Evolutionary conservation across 2,113 vertebrate genomes (phyloP).

Genomic region (Bos indicus): DNA sequence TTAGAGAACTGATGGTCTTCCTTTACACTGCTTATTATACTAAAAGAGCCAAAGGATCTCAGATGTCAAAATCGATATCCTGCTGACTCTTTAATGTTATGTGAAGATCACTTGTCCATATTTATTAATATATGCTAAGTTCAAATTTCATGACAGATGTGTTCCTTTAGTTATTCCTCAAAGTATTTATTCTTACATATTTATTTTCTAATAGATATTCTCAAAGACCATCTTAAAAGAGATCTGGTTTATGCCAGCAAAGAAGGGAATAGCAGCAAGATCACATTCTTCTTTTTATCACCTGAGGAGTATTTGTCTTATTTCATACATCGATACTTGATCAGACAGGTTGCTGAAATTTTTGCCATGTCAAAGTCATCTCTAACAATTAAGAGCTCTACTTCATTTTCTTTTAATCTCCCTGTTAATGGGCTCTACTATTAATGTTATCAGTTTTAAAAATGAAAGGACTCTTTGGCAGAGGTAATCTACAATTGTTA

Average conservation of each 20-base stretch:
- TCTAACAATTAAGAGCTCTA: conserved; percentile 41
- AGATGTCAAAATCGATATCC: neutral
- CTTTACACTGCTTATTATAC: neutral
- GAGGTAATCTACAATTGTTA: neutral
- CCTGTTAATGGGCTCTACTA: neutral
- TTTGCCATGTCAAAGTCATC: conserved; percentile 61
- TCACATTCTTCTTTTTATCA: conserved; percentile 75
- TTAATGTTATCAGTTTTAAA: neutral
- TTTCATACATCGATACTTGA: conserved; percentile 74
- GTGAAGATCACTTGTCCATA: neutral
- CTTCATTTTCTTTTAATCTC: conserved; percentile 59
- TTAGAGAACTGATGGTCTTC: conserved; percentile 1
- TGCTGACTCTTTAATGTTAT: neutral
- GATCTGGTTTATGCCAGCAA: conserved; percentile 68
- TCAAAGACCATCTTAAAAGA: conserved; percentile 68
- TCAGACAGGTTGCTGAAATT: conserved; percentile 61
- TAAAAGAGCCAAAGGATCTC: neutral
- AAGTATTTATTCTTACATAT: conserved; percentile 1
- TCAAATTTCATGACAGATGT: neutral
- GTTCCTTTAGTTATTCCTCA: neutral
- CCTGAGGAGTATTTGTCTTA: conserved; percentile 73
- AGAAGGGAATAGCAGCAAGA: conserved; percentile 60
- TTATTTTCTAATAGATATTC: neutral
- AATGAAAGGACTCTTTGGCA: neutral
- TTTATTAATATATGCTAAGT: neutral